Base-by-base conservation (phyloP, 1,140 invertebrate species). In the Drosophila orosa region DNA sequence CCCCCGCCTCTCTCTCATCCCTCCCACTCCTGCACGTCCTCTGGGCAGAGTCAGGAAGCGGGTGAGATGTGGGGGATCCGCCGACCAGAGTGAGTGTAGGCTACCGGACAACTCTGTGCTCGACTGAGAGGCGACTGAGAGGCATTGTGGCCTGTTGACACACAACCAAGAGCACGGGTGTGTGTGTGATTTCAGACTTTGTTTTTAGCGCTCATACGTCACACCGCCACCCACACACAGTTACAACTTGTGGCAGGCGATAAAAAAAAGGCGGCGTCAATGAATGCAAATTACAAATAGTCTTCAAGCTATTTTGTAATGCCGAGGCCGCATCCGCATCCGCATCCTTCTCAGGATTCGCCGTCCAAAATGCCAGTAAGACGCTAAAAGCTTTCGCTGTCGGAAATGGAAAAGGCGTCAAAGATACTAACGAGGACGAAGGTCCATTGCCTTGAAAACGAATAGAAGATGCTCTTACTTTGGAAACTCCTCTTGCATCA, bases 241-340 rank as follows among this genome's bases (percentile, higher is more conserved):
- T 71, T 71, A 33, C 67, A 71, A 71, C 67, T 71, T 71, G 67
- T 71, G 67, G 67, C 50, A 71, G 66, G 68, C 84, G 60, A 83
- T 82, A 83, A 79, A 83, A 86, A 47, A 25, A 31, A 56, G 67
- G 33, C 79, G 79, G 75, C 84, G 75, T 86, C 83, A 80, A 86
- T 87, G 83, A 83, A 86, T 86, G 84, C 83, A 86, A 86, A 86
- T 86, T 86, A 83, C 79, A 79, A 78, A 86, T 78, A 82, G 83
- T 76, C 67, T 72, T 83, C 50, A 52, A 87, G 62, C 52, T 77
- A 80, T 85, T 77, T 76, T 78, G 59, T 77, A 85, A 85, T 80
- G 68, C 63, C 63, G 81, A 84, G 77, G 81, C 77, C 81, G 76
- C 62, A 62, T 82, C 69, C 47, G 56, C 54, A 48, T 54, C 55